Evolutionary conservation across 2,113 vertebrate species (phyloP), one percentile per base, ranked within the genome.

Genomic region (Cryptotis parvus): DNA sequence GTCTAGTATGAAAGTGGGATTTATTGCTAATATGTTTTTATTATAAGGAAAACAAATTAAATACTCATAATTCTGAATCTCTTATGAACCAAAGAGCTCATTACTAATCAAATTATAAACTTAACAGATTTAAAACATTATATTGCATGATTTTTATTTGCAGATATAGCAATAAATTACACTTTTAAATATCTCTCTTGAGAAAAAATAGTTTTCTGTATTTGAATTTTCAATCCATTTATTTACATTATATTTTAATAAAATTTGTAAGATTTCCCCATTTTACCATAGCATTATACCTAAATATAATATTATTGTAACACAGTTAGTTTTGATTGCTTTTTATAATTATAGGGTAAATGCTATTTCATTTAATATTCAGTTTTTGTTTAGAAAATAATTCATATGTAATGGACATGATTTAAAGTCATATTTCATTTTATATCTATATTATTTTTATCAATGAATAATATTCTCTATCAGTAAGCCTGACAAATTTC

Each of bases 191-290:
- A 55, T 12, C 24, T 90, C 22, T 89, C 45, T 4, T 81, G 55
- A 49, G 69, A 77, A n/a, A 87, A 92, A 83, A 84, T 18, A 77
- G 85, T 92, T 86, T 89, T 70, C 35, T 92, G 45, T 39, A 35
- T 65, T 43, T 55, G 33, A 83, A 12, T 82, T 91, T 45, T 58
- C 55, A 58, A 58, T 58, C 26, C 18, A 70, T 77, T 88, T 86
- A 88, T 70, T n/a, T 12, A 49, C 2, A 4, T 61, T 91, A 79
- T 45, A 55, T 43, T 75, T 92, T 66, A 94, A 70, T 81, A 31
- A 84, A 24, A 61, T 86, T 66, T 78, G 20, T 18, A 74, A 82
- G 58, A 29, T 15, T 80, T 77, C 91, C 79, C 87, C 55, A 77
- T 85, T 92, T 81, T 72, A 18, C 6, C 81, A 29, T 72, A 84